These are phyloP conservation scores for Pteronura brasiliensis DNA, from an alignment of 2,113 vertebrate genomes.

Conservation along the genomic window DNA sequence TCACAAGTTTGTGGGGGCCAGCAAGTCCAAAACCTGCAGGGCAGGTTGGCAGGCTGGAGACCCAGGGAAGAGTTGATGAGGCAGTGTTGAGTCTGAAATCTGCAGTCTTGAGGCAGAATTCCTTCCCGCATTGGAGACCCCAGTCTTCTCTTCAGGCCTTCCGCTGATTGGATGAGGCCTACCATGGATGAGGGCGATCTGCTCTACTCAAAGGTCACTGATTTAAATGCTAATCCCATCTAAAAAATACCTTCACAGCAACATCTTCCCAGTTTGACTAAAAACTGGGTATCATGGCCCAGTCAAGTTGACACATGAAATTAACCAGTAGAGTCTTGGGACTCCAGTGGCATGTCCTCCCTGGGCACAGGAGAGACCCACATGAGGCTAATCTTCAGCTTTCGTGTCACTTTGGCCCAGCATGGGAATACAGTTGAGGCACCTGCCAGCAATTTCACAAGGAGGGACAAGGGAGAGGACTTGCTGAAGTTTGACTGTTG, in stretches of 20 bases:
- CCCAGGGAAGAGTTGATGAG: no score
- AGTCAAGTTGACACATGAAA: neutral
- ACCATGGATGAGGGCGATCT: accelerated
- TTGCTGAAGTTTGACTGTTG: accelerated
- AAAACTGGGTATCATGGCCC: accelerated
- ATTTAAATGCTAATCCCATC: neutral
- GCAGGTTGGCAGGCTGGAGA: no score
- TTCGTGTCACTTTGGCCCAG: accelerated
- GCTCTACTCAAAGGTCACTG: neutral
- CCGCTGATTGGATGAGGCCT: no score
- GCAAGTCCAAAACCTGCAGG: neutral
- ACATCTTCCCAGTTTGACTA: neutral
- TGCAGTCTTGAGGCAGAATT: neutral
- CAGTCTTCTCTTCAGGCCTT: neutral
- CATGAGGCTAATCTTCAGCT: accelerated
- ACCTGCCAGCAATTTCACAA: neutral
- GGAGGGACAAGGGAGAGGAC: accelerated
- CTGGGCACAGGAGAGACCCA: neutral
- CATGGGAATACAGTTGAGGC: accelerated
- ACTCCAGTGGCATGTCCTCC: accelerated
- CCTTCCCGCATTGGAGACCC: neutral
- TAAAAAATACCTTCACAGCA: neutral
- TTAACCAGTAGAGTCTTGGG: neutral
- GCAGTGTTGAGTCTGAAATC: neutral
- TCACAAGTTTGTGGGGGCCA: neutral